Evolutionary conservation across 2,797 vertebrate species (phyloP).

Genomic region (Selene dorsalis): DNA sequence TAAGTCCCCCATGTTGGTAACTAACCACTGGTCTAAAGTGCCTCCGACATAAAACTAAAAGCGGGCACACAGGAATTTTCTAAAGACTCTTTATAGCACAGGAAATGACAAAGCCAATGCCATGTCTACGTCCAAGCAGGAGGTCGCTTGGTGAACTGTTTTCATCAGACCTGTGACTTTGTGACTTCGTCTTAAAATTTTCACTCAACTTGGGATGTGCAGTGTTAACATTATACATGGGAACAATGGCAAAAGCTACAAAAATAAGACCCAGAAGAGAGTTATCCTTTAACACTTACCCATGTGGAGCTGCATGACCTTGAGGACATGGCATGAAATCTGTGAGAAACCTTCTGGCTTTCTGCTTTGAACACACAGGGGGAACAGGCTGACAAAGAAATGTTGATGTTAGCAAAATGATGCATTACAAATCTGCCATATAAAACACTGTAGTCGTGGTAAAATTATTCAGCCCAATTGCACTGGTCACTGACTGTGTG

Average conservation of each 20-base stretch:
- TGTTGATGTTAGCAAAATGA: conserved; percentile 68
- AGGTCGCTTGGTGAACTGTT: not conserved
- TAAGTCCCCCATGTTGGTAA: not conserved
- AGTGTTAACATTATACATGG: conserved; percentile 4
- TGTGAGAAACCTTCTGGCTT: conserved; percentile 53
- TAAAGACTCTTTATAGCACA: not conserved
- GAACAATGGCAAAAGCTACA: not conserved
- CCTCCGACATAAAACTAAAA: not conserved
- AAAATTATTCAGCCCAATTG: conserved; percentile 62
- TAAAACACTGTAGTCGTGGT: conserved; percentile 69
- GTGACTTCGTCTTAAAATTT: too few relatives aligned
- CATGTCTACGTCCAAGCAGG: not conserved
- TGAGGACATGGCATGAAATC: conserved; percentile 20
- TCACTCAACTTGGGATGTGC: not conserved
- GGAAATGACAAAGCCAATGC: not conserved
- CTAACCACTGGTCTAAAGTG: not conserved
- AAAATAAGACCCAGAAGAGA: not conserved
- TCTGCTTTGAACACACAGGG: conserved; percentile 35
- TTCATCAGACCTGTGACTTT: too few relatives aligned
- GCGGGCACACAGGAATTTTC: not conserved
- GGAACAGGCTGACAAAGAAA: conserved; percentile 59
- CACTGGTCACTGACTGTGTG: conserved; percentile 48
- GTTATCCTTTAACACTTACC: not conserved
- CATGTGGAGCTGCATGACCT: conserved; percentile 27
- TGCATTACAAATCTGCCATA: conserved; percentile 68